These are phyloP conservation scores for Rhincodon typus DNA, from an alignment of 2,797 vertebrate genomes.

Conservation along the genomic window DNA sequence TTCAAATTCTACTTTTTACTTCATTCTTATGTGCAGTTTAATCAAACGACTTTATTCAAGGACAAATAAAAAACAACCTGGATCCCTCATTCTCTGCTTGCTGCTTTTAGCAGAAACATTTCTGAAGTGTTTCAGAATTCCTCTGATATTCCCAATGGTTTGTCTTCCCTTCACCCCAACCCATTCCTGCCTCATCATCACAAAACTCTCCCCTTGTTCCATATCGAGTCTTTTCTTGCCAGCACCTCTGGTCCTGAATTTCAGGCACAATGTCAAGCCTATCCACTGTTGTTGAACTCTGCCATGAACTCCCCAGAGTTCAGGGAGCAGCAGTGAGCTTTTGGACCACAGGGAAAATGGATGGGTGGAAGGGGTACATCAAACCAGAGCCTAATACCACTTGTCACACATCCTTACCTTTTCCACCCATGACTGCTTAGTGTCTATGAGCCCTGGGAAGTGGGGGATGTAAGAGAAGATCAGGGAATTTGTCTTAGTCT, in stretches of 20 bases:
- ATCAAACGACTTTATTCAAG: background rate
- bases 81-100: too few relatives aligned
- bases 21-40: background rate
- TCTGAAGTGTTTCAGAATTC: background rate
- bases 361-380: background rate
- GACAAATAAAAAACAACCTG: background rate
- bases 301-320: too few relatives aligned
- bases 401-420: background rate
- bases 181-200: background rate
- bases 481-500: background rate
- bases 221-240: background rate
- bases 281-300: background rate
- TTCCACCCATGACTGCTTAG: background rate
- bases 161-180: background rate
- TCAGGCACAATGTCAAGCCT: background rate
- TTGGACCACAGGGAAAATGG: background rate
- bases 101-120: background rate
- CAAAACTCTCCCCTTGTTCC: background rate
- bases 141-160: background rate
- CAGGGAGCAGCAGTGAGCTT: background rate
- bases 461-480: background rate
- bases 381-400: background rate
- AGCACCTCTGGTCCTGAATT: background rate
- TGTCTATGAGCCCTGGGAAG: too few relatives aligned
- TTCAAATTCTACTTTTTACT: background rate